phyloP scores from a whole-genome alignment of 2,113 vertebrate species.

The Gymnarchus niloticus region DNA sequence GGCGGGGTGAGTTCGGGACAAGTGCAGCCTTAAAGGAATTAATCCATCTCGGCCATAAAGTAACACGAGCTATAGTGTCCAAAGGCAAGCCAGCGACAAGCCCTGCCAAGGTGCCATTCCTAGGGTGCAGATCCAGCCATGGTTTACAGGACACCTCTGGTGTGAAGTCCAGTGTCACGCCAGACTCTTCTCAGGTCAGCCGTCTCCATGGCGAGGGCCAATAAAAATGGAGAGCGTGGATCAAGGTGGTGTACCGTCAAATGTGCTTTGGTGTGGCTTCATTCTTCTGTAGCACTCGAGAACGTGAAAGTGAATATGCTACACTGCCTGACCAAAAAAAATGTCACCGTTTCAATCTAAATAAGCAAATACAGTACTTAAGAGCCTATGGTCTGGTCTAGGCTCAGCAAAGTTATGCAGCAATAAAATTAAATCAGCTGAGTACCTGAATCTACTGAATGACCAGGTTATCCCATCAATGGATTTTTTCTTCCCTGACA shows the following conservation, averaged over 20 bases:
- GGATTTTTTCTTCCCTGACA: too few relatives aligned
- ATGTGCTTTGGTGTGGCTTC: neutral
- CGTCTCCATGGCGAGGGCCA: neutral
- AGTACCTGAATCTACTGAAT: too few relatives aligned
- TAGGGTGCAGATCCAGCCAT: neutral
- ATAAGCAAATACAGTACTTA: too few relatives aligned
- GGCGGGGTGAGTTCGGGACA: conserved; percentile 17
- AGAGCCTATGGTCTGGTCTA: too few relatives aligned
- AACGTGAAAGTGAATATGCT: neutral
- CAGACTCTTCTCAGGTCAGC: neutral
- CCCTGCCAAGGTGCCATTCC: neutral
- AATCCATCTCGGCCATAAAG: conserved; percentile 14
- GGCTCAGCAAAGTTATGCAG: too few relatives aligned
- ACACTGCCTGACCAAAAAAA: too few relatives aligned
- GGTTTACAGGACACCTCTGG: neutral
- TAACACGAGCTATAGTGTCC: neutral
- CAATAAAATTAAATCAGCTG: too few relatives aligned
- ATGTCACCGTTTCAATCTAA: too few relatives aligned
- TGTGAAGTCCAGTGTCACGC: neutral
- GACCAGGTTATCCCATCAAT: too few relatives aligned
- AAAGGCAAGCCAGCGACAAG: neutral
- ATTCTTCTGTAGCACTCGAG: neutral
- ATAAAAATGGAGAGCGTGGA: neutral
- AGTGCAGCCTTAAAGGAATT: conserved; percentile 12
- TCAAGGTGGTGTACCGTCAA: neutral